Evolutionary conservation across 2,888 invertebrate genomes (phyloP).

Genomic region (Acholoe squamosa): DNA sequence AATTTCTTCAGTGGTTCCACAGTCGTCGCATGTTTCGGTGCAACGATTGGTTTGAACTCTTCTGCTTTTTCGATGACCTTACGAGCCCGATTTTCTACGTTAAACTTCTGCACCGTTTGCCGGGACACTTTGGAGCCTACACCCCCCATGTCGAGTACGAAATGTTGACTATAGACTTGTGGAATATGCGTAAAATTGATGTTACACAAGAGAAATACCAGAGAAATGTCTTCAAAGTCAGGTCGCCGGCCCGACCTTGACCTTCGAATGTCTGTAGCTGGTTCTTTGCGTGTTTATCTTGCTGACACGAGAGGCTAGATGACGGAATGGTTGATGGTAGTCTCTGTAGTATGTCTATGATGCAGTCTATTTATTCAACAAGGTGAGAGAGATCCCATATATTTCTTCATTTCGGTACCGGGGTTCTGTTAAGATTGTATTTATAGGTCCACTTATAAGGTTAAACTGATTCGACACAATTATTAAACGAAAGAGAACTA

Average conservation of each 20-base stretch:
- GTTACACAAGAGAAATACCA: background rate
- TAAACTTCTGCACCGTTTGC: constrained; percentile 71
- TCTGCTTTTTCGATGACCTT: constrained; percentile 71
- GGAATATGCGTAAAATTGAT: background rate
- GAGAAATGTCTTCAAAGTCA: background rate
- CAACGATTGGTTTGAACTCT: constrained; percentile 67
- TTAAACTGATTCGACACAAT: too few relatives aligned
- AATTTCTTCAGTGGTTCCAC: constrained; percentile 66
- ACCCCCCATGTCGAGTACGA: constrained; percentile 67
- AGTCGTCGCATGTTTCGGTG: constrained; percentile 70
- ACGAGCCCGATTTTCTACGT: constrained; percentile 75
- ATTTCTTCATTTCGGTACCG: too few relatives aligned
- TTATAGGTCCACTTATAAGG: too few relatives aligned
- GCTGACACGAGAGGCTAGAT: background rate
- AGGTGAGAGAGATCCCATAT: too few relatives aligned
- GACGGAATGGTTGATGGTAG: too few relatives aligned
- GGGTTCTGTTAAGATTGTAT: too few relatives aligned
- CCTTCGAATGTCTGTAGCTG: background rate
- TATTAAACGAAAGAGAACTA: too few relatives aligned
- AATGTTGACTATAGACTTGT: background rate
- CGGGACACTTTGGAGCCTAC: constrained; percentile 65
- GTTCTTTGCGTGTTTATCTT: background rate
- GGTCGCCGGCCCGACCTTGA: background rate
- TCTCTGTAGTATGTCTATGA: too few relatives aligned
- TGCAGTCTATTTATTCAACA: too few relatives aligned